Percentiles rank a stretch among this genome's conserved stretches.
phyloP scores from a whole-genome alignment of 1,140 invertebrate genomes.

The Brachionus manjavacas region DNA sequence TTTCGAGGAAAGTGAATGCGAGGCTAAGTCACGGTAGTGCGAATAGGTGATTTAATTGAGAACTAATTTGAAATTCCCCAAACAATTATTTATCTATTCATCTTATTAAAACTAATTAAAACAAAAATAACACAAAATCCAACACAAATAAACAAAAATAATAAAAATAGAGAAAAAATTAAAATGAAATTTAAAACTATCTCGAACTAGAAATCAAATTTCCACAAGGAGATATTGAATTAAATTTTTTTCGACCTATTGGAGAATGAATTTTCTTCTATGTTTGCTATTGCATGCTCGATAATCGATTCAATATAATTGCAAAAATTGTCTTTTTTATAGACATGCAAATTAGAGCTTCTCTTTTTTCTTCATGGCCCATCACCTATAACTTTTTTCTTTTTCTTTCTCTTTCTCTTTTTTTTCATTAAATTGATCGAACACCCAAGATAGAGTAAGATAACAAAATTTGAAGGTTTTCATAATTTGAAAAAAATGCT shows the following conservation, averaged over 20 bases:
- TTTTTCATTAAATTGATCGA: background rate
- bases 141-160: background rate
- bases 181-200: slow-evolving; percentile 36
- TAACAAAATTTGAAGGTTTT: background rate
- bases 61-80: background rate
- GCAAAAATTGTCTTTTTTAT: background rate
- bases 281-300: background rate
- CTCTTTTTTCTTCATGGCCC: background rate
- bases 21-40: background rate
- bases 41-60: background rate
- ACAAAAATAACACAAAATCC: slow-evolving; percentile 29
- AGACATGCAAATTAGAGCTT: background rate
- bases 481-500: background rate
- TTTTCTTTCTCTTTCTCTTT: background rate
- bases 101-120: slow-evolving; percentile 23
- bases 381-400: background rate
- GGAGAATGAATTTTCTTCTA: slow-evolving; percentile 27
- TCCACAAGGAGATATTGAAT: slow-evolving; percentile 36
- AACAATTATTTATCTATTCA: slow-evolving; percentile 16
- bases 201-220: slow-evolving; percentile 22
- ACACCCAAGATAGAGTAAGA: background rate
- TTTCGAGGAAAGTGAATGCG: background rate
- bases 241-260: slow-evolving; percentile 23
- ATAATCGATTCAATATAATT: background rate
- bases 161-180: background rate